A percentile compares a stretch with the other conserved stretches of the same genome.
These are phyloP conservation scores for Amphiura filiformis DNA, from an alignment of 35 echinoderm and acorn worm genomes.

Conservation along the genomic window DNA sequence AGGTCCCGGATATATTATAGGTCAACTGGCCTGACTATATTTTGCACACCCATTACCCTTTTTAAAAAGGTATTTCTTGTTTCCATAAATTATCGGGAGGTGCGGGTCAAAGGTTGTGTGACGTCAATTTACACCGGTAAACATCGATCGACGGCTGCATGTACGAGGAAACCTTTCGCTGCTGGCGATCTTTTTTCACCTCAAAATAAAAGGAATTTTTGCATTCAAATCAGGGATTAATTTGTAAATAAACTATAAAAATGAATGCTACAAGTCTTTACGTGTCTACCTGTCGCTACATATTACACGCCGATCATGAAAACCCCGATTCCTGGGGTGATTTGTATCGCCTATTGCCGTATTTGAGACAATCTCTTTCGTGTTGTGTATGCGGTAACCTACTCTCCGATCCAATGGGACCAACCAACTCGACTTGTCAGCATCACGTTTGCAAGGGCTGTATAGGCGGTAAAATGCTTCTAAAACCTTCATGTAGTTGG, in stretches of 20 bases:
- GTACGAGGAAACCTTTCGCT: not conserved
- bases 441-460: constrained; percentile 87
- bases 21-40: no score
- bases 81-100: not conserved
- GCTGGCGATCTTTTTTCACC: not conserved
- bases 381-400: constrained; percentile 95
- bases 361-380: constrained; percentile 92
- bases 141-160: constrained; percentile 39
- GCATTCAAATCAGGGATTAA: constrained; percentile 10
- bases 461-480: constrained; percentile 91
- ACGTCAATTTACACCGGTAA: constrained; percentile 68
- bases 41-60: no score
- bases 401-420: constrained; percentile 83
- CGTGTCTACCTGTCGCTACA: constrained; percentile 95
- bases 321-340: constrained; percentile 83
- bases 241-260: not conserved
- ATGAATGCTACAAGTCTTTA: constrained; percentile 98
- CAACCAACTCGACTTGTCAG: constrained; percentile 90
- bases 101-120: constrained; percentile 39
- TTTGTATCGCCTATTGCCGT: constrained; percentile 93
- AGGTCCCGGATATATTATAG: no score
- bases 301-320: constrained; percentile 88
- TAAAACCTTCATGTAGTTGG: constrained; percentile 94
- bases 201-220: constrained; percentile 1
- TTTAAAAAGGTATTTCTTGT: no score